Evolutionary conservation across 2,888 invertebrate genomes (phyloP).

Genomic region (Gisinianus flammeolus): DNA sequence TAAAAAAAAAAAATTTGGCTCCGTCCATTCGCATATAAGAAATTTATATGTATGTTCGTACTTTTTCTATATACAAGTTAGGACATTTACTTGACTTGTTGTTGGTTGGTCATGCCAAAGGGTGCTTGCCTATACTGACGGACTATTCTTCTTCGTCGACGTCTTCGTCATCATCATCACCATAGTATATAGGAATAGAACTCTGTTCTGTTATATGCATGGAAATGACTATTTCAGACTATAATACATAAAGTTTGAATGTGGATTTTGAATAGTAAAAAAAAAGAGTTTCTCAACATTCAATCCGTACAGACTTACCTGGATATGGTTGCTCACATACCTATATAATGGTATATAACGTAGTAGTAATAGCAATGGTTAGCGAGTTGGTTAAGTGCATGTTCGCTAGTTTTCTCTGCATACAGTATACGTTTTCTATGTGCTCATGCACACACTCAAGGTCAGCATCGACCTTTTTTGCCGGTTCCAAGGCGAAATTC

Average conservation of each 20-base stretch:
- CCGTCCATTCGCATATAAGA: neutral
- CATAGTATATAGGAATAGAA: no score
- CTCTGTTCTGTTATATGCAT: no score
- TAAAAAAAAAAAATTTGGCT: no score
- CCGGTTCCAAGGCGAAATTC: conserved; percentile 55
- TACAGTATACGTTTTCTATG: conserved; percentile 19
- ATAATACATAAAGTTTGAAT: no score
- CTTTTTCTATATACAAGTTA: no score
- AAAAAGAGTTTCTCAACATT: neutral
- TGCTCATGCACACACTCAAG: conserved; percentile 34
- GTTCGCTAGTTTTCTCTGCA: neutral
- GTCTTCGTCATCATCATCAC: no score
- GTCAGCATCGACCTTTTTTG: conserved; percentile 50
- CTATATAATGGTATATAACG: neutral
- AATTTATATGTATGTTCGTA: no score
- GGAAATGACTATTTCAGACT: no score
- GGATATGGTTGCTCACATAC: neutral
- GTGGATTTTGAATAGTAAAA: neutral
- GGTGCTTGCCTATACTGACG: neutral
- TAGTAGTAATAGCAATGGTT: no score
- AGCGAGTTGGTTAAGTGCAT: conserved; percentile 1
- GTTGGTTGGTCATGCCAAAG: neutral
- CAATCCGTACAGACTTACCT: neutral
- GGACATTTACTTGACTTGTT: no score
- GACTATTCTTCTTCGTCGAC: neutral